Evolutionary conservation across 2,888 invertebrate genomes (phyloP), one percentile per base, ranked within the genome.

Genomic region (Drosophila basisetae): DNA sequence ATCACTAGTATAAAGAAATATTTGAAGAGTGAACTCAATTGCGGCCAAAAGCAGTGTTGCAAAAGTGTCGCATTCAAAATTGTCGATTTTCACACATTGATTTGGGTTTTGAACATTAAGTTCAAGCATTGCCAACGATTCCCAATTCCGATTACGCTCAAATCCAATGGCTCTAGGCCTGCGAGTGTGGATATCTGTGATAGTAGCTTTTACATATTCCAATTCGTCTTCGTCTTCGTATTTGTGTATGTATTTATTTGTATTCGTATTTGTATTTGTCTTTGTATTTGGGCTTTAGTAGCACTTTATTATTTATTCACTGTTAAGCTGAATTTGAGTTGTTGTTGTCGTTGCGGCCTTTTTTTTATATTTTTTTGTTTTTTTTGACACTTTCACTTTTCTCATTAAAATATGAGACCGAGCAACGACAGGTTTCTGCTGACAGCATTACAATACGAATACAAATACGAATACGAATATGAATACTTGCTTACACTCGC

Each of bases 331-430:
- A 65, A 52, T 62, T 68, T 58, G 47, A 55, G 55, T 61, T 64
- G 68, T 68, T 66, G 33, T 66, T 63, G 47, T 16, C 16, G 47
- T 67, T 56, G 71, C 60, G 47, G 47, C 63, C 35, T 66, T 80
- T 66, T 66, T 58, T 59, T 53, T 60, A 54, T 64, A 59, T 73
- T 43, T 70, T 70, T 43, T 73, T 69, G 71, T 49, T 62, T 86
- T 89, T 86, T 85, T 86, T 86, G 91, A 86, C 85, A 86, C 85
- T 86, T 86, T 86, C 85, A 86, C 85, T 86, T 86, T 86, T 86
- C 88, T 91, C 90, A 86, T 86, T 91, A 89, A 89, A 90, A 91
- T 87, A 89, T 87, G 82, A 87, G 83, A 85, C 76, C 76, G 85
- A 41, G 35, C 62, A 77, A 60, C 68, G 78, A 79, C 79, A 68